These are phyloP conservation scores for Thera obeliscata DNA, from an alignment of 2,888 invertebrate genomes.

Conservation along the genomic window DNA sequence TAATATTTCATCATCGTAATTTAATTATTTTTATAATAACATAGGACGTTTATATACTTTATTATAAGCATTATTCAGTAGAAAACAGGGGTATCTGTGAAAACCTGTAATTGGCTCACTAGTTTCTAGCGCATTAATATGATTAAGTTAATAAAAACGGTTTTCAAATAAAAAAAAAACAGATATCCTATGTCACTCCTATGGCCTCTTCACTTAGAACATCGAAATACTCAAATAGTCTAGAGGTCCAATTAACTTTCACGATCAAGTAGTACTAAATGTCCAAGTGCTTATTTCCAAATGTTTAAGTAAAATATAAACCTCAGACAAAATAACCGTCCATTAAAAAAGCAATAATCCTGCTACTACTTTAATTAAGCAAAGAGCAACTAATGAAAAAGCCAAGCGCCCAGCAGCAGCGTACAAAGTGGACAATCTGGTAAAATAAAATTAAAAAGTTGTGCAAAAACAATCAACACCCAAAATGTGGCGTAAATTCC, in stretches of 20 bases:
- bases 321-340: conserved; percentile 5
- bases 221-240: no score
- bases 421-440: conserved; percentile 27
- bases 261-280: neutral
- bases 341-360: conserved; percentile 22
- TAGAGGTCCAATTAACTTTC: no score
- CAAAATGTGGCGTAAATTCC: conserved; percentile 33
- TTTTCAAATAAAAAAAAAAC: no score
- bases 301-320: neutral
- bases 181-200: no score
- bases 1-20: conserved; percentile 35
- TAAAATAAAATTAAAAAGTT: conserved; percentile 42
- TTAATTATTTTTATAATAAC: neutral
- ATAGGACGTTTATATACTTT: neutral
- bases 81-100: no score
- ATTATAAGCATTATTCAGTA: no score
- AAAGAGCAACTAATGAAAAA: conserved; percentile 26
- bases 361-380: conserved; percentile 22
- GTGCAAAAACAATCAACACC: conserved; percentile 45
- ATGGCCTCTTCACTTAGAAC: no score
- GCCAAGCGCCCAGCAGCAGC: conserved; percentile 17
- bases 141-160: no score
- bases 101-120: no score
- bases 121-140: no score
- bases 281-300: neutral